A percentile compares a stretch with the other conserved stretches of the same genome.
Conservation (phyloP, 2,888 invertebrate genomes). For the Polyommatus iphigenia region DNA sequence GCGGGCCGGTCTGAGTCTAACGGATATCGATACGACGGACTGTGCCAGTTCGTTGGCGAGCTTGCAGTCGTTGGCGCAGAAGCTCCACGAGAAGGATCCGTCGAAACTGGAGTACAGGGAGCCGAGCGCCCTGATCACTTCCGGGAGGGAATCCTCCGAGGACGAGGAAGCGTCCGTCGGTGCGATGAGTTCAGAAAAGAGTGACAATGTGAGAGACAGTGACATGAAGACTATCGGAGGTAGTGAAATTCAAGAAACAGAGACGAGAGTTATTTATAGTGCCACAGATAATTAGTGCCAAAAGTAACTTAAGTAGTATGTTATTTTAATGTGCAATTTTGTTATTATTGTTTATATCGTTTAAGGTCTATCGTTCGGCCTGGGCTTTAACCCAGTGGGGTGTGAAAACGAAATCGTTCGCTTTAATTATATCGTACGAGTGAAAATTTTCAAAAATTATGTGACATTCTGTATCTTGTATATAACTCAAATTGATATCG, state of each 20-base stretch:
- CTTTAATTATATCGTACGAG: conserved; percentile 67
- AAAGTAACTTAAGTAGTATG: conserved; percentile 77
- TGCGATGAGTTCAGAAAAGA: conserved; percentile 52
- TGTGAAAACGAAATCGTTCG: conserved; percentile 75
- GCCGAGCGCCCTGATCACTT: conserved; percentile 58
- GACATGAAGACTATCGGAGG: conserved; percentile 70
- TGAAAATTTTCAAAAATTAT: conserved; percentile 55
- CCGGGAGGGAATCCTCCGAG: conserved; percentile 77
- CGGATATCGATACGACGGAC: conserved; percentile 97
- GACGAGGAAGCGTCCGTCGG: conserved; percentile 67
- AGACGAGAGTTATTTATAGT: conserved; percentile 75
- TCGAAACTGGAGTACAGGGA: conserved; percentile 85
- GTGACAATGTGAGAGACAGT: conserved; percentile 72
- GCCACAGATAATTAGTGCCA: conserved; percentile 84
- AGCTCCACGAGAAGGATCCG: conserved; percentile 90
- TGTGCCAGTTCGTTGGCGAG: conserved; percentile 96
- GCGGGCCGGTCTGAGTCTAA: conserved; percentile 92
- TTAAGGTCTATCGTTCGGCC: conserved; percentile 69
- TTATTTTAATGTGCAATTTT: conserved; percentile 78
- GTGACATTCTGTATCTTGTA: conserved; percentile 66
- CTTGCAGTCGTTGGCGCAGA: conserved; percentile 89
- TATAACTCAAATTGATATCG: conserved; percentile 62
- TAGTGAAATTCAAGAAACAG: conserved; percentile 68
- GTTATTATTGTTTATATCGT: conserved; percentile 71
- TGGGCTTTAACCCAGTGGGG: conserved; percentile 66